Base-by-base conservation (phyloP, 2,888 invertebrate genomes). In the Eristalis tenax region DNA sequence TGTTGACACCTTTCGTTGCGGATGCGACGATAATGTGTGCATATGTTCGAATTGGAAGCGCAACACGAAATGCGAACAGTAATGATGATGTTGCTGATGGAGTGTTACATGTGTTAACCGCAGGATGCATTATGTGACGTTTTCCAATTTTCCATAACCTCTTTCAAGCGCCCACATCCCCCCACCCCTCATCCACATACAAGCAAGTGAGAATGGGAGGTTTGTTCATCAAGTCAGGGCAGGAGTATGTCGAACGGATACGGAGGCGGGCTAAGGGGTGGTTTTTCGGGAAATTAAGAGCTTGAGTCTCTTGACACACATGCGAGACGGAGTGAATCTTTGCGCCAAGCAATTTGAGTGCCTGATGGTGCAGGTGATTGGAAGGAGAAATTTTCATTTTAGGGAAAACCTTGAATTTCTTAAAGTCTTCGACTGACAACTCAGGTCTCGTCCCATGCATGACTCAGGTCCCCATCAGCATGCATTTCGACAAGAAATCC, bases 1-100 rank as follows among this genome's bases (percentile, higher is more conserved):
- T 87, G 87, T 79, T 80, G 87, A 83, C 83, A 80, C 83, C 83
- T 83, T 80, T 79, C 75, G 69, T 61, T 76, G 43, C 15, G 74
- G n/a, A 56, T 57, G 71, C 69, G 59, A 38, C 66, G 40, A 11
- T n/a, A 50, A 38, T 64, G 38, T 59, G 63, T 26, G 22, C 50
- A 15, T 13, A 61, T 18, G 8, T n/a, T 26, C 28, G 26, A 5
- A 43, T 11, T 38, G 43, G 56, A 57, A n/a, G 74, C n/a, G 35
- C 56, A 57, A 23, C 38, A 70, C 61, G 69, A 64, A 32, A 65
- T 61, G 57, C 32, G 22, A 56, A 43, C 69, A 69, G 70, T 71
- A 75, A 80, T 59, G 71, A 70, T 74, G 73, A 77, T 32, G 66
- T 75, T 50, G 57, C 65, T 83, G 83, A 74, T 78, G 82, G 65